These are phyloP conservation scores for Ahaetulla prasina DNA, from an alignment of 2,113 vertebrate genomes.

Conservation along the genomic window DNA sequence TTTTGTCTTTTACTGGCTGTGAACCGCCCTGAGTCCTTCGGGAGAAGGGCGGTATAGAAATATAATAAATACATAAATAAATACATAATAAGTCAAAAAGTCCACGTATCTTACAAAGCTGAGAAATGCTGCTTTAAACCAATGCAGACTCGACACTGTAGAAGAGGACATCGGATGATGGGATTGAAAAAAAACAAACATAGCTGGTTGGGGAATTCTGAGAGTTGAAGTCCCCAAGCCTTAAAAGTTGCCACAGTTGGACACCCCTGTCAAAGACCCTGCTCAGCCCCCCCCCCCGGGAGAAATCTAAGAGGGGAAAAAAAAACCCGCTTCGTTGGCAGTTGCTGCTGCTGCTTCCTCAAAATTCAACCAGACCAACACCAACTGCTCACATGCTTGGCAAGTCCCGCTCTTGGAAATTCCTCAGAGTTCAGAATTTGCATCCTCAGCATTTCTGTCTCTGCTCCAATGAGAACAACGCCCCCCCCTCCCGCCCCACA, in stretches of 20 bases:
- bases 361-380: conserved; percentile 15
- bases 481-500: no score
- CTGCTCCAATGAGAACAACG: not conserved
- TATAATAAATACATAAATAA: no score
- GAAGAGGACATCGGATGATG: not conserved
- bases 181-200: not conserved
- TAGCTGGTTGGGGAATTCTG: not conserved
- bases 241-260: not conserved
- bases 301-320: not conserved
- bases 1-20: no score
- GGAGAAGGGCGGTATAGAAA: no score
- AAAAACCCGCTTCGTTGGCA: conserved; percentile 57
- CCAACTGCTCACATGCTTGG: conserved; percentile 7
- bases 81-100: no score
- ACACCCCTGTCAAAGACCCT: not conserved
- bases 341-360: fast-evolving
- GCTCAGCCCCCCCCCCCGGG: not conserved
- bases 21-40: no score
- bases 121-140: not conserved
- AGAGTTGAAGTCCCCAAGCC: not conserved
- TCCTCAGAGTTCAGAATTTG: not conserved
- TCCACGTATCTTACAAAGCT: not conserved
- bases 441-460: not conserved
- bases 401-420: conserved; percentile 21
- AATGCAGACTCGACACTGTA: not conserved